Evolutionary conservation across 2,888 invertebrate species (phyloP), one percentile per base, ranked within the genome.

Genomic region (Erebia aethiops): DNA sequence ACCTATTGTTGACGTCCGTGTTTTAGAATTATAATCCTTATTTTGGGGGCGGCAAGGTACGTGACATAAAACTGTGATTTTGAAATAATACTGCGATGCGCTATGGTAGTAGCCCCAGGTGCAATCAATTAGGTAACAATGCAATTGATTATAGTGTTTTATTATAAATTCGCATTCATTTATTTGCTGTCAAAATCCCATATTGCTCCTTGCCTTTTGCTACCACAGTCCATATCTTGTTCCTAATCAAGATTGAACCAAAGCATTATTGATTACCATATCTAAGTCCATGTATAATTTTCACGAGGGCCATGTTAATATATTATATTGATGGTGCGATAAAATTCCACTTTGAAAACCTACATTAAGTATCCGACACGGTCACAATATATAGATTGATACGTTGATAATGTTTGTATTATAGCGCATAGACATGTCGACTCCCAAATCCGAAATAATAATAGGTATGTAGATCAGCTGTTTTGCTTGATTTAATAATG

Each of bases 371-470:
- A 54, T 54, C 64, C 54, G 54, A 64, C 54, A 64, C 35, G 54
- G 64, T 64, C 64, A 64, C 41, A 64, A 54, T 64, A 54, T 64
- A 54, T 18, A 41, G 64, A 64, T 64, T 64, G 52, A 64, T 54
- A 54, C 16, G 41, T 11, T 13, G 64, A 64, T 64, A 54, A 16
- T 49, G 11, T 54, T 18, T 16, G 35, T n/a, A 4, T 51, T 14
- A 62, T 8, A 46, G 21, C 49, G 14, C 18, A 13, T 21, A 49
- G 46, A 49, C 21, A 16, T 46, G 11, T 21, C 18, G 46, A 61
- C 46, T 41, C 13, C 51, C 13, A 13, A 51, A 51, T n/a, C 51
- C 43, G 35, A 35, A 0, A 43, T 11, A 43, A 43, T 11, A 11
- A 43, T 35, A 35, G 35, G 35, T 26, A 26, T 3, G 2, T 35